phyloP scores from a whole-genome alignment of 2,888 invertebrate genomes.

The Kuschelorhynchus macadamiae region DNA sequence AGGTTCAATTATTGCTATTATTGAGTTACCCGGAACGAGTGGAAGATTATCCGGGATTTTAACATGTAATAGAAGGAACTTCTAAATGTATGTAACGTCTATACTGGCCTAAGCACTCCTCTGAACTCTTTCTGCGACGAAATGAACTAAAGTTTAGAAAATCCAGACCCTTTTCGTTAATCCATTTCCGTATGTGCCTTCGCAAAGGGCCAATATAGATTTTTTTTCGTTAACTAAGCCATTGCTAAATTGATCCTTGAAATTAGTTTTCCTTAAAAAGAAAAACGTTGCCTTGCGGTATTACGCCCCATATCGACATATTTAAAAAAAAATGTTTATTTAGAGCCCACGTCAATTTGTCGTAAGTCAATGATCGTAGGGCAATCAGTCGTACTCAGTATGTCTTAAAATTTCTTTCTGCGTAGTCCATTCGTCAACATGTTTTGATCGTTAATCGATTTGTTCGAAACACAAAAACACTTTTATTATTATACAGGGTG shows the following conservation, averaged over 20 bases:
- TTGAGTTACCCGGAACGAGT: conserved; percentile 64
- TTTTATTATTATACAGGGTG: no score
- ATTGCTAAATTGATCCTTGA: conserved; percentile 3
- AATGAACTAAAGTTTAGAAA: conserved; percentile 37
- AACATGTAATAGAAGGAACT: conserved; percentile 63
- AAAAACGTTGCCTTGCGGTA: no score
- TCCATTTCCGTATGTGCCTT: conserved; percentile 31
- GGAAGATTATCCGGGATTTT: conserved; percentile 67
- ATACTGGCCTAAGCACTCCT: conserved; percentile 54
- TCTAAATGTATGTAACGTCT: conserved; percentile 62
- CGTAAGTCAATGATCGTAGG: no score
- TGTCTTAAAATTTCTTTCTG: no score
- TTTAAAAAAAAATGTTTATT: no score
- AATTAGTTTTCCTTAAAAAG: conserved; percentile 12
- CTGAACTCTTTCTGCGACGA: conserved; percentile 49
- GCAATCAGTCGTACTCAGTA: no score
- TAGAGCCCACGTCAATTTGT: no score
- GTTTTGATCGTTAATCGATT: no score
- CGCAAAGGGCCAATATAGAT: conserved; percentile 39
- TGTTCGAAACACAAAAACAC: no score
- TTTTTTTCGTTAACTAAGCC: conserved; percentile 43
- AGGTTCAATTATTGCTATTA: conserved; percentile 68
- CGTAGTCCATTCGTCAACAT: no score
- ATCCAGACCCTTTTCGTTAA: conserved; percentile 29
- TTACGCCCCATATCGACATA: no score